phyloP scores from a whole-genome alignment of 2,113 vertebrate genomes.

The Pterocles orientalis region DNA sequence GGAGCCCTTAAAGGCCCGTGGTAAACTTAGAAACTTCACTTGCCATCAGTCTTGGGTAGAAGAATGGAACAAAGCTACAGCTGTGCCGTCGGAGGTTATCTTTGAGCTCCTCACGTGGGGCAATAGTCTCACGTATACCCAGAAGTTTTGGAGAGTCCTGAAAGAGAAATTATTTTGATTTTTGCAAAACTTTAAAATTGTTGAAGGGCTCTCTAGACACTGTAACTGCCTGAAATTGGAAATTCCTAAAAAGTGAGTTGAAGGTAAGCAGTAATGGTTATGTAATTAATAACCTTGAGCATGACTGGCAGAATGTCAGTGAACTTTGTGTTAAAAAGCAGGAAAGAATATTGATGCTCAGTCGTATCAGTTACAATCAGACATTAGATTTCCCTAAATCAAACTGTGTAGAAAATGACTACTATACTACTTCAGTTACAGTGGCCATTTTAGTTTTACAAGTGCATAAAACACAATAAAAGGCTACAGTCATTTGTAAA shows the following conservation, averaged over 20 bases:
- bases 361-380: neutral
- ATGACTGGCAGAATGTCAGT: neutral
- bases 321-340: neutral
- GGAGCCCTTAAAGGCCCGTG: neutral
- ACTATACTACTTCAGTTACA: neutral
- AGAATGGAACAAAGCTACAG: neutral
- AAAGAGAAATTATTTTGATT: neutral
- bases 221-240: neutral
- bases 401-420: neutral
- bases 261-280: neutral
- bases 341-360: neutral
- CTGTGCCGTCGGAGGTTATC: neutral
- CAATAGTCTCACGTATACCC: neutral
- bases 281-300: neutral
- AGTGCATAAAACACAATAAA: constrained; percentile 44
- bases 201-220: neutral
- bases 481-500: neutral
- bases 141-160: neutral
- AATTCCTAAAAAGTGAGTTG: neutral
- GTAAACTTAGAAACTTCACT: neutral
- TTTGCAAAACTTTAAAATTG: neutral
- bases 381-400: neutral
- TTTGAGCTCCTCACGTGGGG: neutral
- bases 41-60: accelerated
- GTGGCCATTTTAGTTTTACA: constrained; percentile 20